Evolutionary conservation across 2,113 vertebrate species (phyloP).

Genomic region (Geococcyx californianus): DNA sequence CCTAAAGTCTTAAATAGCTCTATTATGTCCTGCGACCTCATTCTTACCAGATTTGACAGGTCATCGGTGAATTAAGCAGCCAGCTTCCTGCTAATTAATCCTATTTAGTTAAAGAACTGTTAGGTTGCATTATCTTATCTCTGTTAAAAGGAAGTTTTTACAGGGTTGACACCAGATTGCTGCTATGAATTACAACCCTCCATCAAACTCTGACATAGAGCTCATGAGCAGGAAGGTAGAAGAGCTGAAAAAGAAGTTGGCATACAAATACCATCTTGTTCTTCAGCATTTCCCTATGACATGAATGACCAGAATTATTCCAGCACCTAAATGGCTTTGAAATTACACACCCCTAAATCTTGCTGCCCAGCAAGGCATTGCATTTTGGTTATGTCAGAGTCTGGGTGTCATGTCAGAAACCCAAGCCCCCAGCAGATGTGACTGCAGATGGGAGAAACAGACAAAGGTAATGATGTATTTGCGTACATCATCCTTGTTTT

Average conservation of each 20-base stretch:
- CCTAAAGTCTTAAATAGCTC: constrained; percentile 68
- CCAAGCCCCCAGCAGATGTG: not conserved
- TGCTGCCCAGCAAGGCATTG: not conserved
- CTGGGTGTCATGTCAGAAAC: not conserved
- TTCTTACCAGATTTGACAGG: constrained; percentile 71
- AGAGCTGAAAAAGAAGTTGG: constrained; percentile 8
- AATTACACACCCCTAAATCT: not conserved
- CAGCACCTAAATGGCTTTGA: not conserved
- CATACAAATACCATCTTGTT: not conserved
- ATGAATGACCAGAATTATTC: not conserved
- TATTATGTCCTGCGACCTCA: constrained; percentile 70
- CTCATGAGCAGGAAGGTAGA: not conserved
- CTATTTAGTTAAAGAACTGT: constrained; percentile 73
- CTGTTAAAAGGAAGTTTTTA: constrained; percentile 74
- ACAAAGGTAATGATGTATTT: not conserved
- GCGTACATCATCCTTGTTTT: not conserved
- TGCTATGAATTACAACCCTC: constrained; percentile 42
- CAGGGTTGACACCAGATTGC: constrained; percentile 57
- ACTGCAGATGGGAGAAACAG: not conserved
- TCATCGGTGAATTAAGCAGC: constrained; percentile 72
- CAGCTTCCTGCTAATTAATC: constrained; percentile 79
- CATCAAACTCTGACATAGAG: not conserved
- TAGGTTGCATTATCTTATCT: constrained; percentile 73
- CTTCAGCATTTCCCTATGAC: not conserved
- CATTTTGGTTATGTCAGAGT: not conserved